Evolutionary conservation across 92 coral and sea anemone species (phyloP).

Genomic region (Bergia puertoricense): DNA sequence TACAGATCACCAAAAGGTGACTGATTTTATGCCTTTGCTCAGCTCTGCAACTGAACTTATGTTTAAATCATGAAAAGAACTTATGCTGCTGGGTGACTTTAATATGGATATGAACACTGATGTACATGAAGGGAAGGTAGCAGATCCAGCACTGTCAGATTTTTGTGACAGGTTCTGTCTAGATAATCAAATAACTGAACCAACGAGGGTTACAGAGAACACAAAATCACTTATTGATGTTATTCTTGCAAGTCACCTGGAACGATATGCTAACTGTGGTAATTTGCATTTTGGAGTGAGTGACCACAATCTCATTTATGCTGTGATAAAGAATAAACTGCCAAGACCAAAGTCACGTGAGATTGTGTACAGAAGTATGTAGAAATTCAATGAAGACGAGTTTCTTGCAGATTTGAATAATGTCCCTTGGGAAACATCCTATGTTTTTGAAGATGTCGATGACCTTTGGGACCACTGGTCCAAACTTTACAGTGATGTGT

Average conservation of each 20-base stretch:
- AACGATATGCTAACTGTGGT: no score
- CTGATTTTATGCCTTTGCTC: neutral
- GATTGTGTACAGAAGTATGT: conserved; percentile 47
- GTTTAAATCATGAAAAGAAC: neutral
- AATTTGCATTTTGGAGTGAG: conserved; percentile 61
- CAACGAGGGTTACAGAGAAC: conserved; percentile 60
- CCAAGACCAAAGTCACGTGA: conserved; percentile 52
- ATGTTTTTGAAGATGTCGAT: conserved; percentile 42
- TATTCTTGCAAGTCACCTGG: neutral
- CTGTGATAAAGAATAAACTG: conserved; percentile 54
- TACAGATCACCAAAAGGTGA: conserved; percentile 48
- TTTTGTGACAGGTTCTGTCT: conserved; percentile 53
- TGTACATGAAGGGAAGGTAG: no score
- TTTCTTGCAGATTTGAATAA: conserved; percentile 40
- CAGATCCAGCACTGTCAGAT: neutral
- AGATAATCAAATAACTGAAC: conserved; percentile 45
- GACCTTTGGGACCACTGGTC: conserved; percentile 69
- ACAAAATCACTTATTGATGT: conserved; percentile 50
- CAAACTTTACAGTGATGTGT: conserved; percentile 41
- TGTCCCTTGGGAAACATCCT: conserved; percentile 65
- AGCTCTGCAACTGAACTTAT: neutral
- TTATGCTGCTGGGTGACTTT: no score
- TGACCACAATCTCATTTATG: conserved; percentile 33
- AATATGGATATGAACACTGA: no score
- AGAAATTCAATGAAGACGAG: conserved; percentile 5